These are phyloP conservation scores for Albula glossodonta DNA, from an alignment of 2,113 vertebrate genomes.

Conservation along the genomic window DNA sequence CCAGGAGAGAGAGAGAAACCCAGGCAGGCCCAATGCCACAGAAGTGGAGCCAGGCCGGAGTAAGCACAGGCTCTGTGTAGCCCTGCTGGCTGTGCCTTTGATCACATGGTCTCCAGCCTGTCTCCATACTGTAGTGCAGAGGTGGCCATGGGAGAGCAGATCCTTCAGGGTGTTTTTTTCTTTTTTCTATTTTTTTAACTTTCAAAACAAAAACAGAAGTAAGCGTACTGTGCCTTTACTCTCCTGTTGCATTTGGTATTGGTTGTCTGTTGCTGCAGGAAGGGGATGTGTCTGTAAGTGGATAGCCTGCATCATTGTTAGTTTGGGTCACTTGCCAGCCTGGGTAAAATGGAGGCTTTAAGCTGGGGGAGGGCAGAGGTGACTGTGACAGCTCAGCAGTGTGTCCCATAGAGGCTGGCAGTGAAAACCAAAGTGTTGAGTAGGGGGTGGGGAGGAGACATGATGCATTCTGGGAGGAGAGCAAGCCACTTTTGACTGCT, in stretches of 20 bases:
- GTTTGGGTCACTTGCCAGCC: conserved; percentile 81
- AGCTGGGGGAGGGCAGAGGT: conserved; percentile 61
- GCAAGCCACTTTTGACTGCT: background rate
- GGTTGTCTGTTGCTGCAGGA: background rate
- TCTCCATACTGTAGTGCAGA: conserved; percentile 68
- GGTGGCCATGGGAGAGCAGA: conserved; percentile 50
- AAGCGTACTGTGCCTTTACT: background rate
- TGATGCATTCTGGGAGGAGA: background rate
- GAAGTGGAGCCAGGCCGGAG: conserved; percentile 75
- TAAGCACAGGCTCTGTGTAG: conserved; percentile 76
- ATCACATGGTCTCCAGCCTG: conserved; percentile 85
- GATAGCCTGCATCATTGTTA: conserved; percentile 79
- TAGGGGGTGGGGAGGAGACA: background rate
- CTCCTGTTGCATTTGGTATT: conserved; percentile 18
- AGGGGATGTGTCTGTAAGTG: conserved; percentile 63
- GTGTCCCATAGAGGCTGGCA: conserved; percentile 65
- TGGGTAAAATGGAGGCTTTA: conserved; percentile 79
- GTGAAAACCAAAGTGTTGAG: background rate
- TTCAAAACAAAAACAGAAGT: background rate
- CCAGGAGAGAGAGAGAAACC: conserved; percentile 62
- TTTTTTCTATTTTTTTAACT: background rate
- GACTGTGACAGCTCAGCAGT: conserved; percentile 70
- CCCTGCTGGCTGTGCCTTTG: conserved; percentile 68
- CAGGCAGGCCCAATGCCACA: conserved; percentile 80
- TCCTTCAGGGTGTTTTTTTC: conserved; percentile 38